Evolutionary conservation across 2,888 invertebrate genomes (phyloP), one percentile per base, ranked within the genome.

Genomic region (Drosophila prostipennis): DNA sequence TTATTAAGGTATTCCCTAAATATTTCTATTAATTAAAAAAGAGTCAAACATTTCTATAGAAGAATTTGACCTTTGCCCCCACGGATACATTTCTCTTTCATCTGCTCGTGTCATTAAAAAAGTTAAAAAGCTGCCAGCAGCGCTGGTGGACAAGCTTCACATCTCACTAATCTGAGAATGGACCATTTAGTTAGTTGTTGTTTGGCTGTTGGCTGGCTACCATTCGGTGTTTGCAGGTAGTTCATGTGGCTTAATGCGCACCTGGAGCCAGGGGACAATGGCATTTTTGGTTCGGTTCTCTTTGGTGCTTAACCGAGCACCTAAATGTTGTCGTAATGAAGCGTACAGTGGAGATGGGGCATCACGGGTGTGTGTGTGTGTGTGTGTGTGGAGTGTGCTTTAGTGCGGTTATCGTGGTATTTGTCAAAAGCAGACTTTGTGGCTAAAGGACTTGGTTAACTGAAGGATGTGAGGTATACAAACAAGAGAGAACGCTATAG

Each of bases 261-360:
- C 46, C 49, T 51, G 36, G 51, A 48, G 42, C 54, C 53, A 11
- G 23, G 52, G 76, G 29, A 67, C 73, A 76, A 63, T 76, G 63
- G 49, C 61, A 59, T 60, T 72, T 69, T 49, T 43, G 57, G 46
- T 53, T 51, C 36, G 34, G 49, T n/a, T 23, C 45, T 37, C 49
- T 68, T 68, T 68, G 55, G 55, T 68, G 63, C 55, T 55, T 51
- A 63, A 61, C 57, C 55, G 65, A 65, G 71, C 37, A 57, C 55
- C 68, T 61, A 58, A 74, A 55, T 67, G 64, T 46, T 69, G 60
- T 42, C 39, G 46, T 65, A 74, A 78, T 77, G 63, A 65, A 61
- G 58, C 78, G 58, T 59, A 55, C 23, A 19, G 46, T 32, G 36
- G 26, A 13, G 11, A 4, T 32, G 49, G 56, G 29, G 43, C 19